Evolutionary conservation across 2,113 vertebrate genomes (phyloP), one percentile per base, ranked within the genome.

Genomic region (Microcebus griseorufus): DNA sequence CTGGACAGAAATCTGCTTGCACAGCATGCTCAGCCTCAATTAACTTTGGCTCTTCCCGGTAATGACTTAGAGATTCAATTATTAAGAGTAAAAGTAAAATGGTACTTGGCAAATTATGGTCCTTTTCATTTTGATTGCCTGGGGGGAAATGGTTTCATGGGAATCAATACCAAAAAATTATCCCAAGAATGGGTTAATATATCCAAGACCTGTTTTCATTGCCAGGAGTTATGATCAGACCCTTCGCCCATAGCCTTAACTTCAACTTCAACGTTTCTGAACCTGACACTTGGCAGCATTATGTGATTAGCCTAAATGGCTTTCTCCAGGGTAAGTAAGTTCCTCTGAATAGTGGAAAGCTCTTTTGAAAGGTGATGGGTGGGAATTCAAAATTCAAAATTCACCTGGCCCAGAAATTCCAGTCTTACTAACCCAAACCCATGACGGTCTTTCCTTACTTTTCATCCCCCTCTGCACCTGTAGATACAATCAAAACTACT

Each of bases 151-250:
- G 86, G 82, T 94, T 94, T 97, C 96, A 96, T 88, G 83, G 95
- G 92, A 95, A 97, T 96, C 16, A 6, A 88, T 92, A 96, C 39
- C 65, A 87, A 96, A 92, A 82, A 86, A 70, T 39, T 17, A 86
- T 92, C 73, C 87, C 67, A 94, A 92, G 95, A 95, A 96, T 25
- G 72, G 87, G 92, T 97, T 97, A 97, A 97, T 97, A 95, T 93
- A 98, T 80, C 87, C 64, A 69, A 97, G 53, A 42, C 76, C 42
- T 81, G 0, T 98, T 97, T 98, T 88, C 97, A 98, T 98, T 98
- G 97, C 95, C 99, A 99, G 99, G 99, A 98, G 99, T 99, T 98
- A 99, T 99, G 98, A 99, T 99, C 98, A 99, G 99, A 88, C 99
- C 99, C 0, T 99, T 99, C 92, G 96, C 99, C 96, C 98, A 98